These are phyloP conservation scores for Leptopilina clavipes DNA, from an alignment of 1,140 invertebrate species.

Conservation along the genomic window DNA sequence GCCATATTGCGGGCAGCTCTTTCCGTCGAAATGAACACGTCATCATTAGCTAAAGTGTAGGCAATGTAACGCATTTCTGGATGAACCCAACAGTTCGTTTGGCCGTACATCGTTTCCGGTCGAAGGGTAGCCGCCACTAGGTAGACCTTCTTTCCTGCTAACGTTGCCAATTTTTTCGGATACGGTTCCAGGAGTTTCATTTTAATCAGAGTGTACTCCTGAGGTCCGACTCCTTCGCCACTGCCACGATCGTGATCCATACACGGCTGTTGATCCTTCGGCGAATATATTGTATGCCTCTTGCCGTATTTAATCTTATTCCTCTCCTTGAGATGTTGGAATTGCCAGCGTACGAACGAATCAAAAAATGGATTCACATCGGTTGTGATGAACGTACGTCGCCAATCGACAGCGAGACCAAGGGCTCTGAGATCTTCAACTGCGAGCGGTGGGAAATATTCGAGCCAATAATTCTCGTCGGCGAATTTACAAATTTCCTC, in stretches of 20 bases:
- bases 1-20: conserved; percentile 96
- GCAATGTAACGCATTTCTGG: conserved; percentile 96
- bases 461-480: conserved; percentile 92
- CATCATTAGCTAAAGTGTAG: conserved; percentile 80
- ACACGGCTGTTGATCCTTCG: conserved; percentile 97
- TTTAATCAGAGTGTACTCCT: conserved; percentile 99
- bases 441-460: conserved; percentile 96
- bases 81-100: conserved; percentile 99
- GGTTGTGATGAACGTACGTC: conserved; percentile 97
- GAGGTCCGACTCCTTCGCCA: conserved; percentile 98
- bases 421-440: conserved; percentile 90
- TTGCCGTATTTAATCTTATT: conserved; percentile 98
- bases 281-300: conserved; percentile 97
- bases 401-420: conserved; percentile 97
- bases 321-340: conserved; percentile 88
- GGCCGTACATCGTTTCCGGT: conserved; percentile 99
- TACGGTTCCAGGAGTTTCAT: conserved; percentile 88
- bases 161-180: conserved; percentile 81
- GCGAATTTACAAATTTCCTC: conserved; percentile 96
- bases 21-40: conserved; percentile 90
- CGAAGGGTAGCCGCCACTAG: conserved; percentile 97
- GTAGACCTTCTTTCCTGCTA: conserved; percentile 80
- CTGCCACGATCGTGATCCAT: conserved; percentile 99
- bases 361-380: conserved; percentile 98
- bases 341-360: conserved; percentile 99